Base-by-base conservation (phyloP, 2,797 vertebrate species). In the Trichosurus vulpecula region DNA sequence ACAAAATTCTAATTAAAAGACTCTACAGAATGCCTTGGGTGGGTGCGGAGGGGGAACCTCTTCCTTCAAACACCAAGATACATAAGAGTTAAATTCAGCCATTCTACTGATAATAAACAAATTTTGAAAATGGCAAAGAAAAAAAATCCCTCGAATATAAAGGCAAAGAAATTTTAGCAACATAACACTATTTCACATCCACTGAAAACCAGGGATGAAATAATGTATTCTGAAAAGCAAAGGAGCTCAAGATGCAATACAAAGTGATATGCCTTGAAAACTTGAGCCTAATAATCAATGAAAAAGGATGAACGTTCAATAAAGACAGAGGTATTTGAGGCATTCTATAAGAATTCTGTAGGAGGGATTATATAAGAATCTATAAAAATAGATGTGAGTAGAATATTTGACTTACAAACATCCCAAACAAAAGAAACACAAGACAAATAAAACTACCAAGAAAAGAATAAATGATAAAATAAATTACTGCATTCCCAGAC, bases 31-130 rank as follows among this genome's bases (percentile, higher is more conserved):
- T 22, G 16, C n/a, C 19, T 22, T 74, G 2, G 14, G n/a, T n/a
- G n/a, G n/a, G n/a, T n/a, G n/a, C n/a, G 14, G 3, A 1, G 0
- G 3, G 66, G n/a, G n/a, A 25, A n/a, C 14, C 6, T 74, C 19
- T 74, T 74, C n/a, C n/a, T 74, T 74, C 66, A 74, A 74, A 74
- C 19, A 29, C 16, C 13, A 66, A n/a, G 66, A 41, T 66, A 41
- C 57, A 58, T 22, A 41, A 30, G 12, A n/a, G 19, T 22, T n/a
- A 41, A 22, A 66, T 66, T 10, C 66, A 41, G 22, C 66, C 16
- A 41, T 74, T 41, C n/a, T 74, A 25, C 22, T 41, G n/a, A 74
- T 25, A 41, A 74, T 41, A 74, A 74, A 41, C 66, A 22, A 22
- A 74, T 41, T 74, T 74, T 41, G n/a, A 74, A 74, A 41, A 74